These are phyloP conservation scores for Netta rufina DNA, from an alignment of 2,797 vertebrate genomes.

Conservation along the genomic window DNA sequence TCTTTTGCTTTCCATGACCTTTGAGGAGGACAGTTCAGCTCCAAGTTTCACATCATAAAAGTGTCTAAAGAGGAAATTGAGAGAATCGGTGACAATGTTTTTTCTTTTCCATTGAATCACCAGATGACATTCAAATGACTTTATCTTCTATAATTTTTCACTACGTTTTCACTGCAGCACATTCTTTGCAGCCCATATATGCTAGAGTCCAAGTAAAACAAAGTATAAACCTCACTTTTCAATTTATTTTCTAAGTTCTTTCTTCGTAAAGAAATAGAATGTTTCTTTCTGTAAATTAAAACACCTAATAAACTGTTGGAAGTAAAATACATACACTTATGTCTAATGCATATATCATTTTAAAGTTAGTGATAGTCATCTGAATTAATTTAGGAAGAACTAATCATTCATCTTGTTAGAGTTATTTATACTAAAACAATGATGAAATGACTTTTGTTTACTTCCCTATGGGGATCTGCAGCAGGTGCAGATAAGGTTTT, in stretches of 20 bases:
- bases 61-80: neutral
- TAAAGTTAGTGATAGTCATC: neutral
- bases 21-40: neutral
- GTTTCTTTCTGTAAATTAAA: neutral
- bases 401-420: neutral
- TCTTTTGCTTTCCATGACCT: neutral
- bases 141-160: neutral
- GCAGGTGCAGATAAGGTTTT: neutral
- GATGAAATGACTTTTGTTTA: neutral
- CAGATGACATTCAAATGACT: neutral
- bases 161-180: neutral
- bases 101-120: neutral
- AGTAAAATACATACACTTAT: neutral
- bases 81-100: neutral
- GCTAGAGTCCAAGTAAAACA: neutral
- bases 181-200: neutral
- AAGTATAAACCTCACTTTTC: neutral
- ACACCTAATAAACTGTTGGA: neutral
- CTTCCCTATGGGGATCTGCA: neutral
- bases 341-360: neutral
- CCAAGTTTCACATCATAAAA: neutral
- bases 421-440: neutral
- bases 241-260: neutral
- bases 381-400: neutral
- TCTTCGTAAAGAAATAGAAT: neutral